Base-by-base conservation (phyloP, 2,797 vertebrate genomes). In the Ctenochaetus hawaiiensis region DNA sequence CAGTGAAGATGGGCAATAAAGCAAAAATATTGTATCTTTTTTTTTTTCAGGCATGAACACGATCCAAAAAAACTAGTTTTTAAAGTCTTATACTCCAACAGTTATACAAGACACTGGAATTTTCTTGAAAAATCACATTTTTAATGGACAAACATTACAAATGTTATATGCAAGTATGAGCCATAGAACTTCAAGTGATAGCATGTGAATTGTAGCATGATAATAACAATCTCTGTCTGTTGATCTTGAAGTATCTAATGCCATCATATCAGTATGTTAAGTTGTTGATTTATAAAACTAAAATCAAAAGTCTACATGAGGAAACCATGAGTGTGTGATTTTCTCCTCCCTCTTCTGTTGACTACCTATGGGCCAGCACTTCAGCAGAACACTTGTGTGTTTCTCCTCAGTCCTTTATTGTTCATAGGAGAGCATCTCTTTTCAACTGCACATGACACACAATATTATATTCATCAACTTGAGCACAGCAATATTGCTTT, bases 401-500 rank as follows among this genome's bases (percentile, higher is more conserved):
- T 65, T 70, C 26, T 26, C 22, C 45, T 48, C 26, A n/a, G 7
- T 18, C 13, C 8, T 23, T 18, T 48, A 67, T 16, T 45, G 49
- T 52, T 65, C 20, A 8, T 56, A 56, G 30, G 39, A 5, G 43
- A 34, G 30, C 30, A 16, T 47, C 0, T 57, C 34, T 39, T 65
- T 47, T 6, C 22, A 0, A 5, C 39, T 23, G n/a, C 9, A 14
- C 59, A 45, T 49, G 79, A 70, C 58, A 61, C n/a, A 64, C 2
- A 4, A 4, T 1, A 45, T 64, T 16, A 22, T n/a, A 56, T 73
- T 37, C 45, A 54, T 18, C 22, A 44, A 43, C 34, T 52, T 7
- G 18, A 75, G 48, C 30, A 53, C 57, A 63, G 12, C 8, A 7
- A 41, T 64, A 51, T 73, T 80, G 22, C 64, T 67, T 49, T 62